A percentile compares a stretch with the other conserved stretches of the same genome.
These are phyloP conservation scores for Argentina silus DNA, from an alignment of 2,797 vertebrate species.

Conservation along the genomic window DNA sequence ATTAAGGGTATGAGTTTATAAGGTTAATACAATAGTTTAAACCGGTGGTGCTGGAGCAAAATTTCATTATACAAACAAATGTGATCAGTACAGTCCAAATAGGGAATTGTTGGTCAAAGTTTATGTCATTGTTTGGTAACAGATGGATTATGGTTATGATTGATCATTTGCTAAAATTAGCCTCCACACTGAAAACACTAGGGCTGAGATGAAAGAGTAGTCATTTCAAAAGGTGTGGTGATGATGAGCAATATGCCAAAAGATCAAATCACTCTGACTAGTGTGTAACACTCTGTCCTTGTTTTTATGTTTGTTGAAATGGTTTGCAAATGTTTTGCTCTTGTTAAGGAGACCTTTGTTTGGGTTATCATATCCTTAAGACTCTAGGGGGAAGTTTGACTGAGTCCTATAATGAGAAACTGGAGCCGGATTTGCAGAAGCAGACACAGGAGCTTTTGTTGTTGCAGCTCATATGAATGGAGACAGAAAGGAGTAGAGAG, in stretches of 20 bases:
- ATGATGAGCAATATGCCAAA: neutral
- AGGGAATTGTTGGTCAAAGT: too few species aligned
- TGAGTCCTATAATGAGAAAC: constrained; percentile 33
- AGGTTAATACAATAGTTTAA: neutral
- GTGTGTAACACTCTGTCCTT: constrained; percentile 13
- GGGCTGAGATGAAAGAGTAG: too few species aligned
- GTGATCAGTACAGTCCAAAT: too few species aligned
- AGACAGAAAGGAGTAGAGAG: constrained; percentile 11
- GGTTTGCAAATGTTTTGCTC: constrained; percentile 20
- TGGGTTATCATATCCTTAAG: neutral
- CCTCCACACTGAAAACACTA: too few species aligned
- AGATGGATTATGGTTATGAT: too few species aligned
- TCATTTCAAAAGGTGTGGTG: too few species aligned
- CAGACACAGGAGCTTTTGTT: constrained; percentile 59
- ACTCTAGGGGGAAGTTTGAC: constrained; percentile 5
- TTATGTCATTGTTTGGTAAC: too few species aligned
- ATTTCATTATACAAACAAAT: too few species aligned
- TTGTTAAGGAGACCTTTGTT: constrained; percentile 37
- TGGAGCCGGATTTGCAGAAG: constrained; percentile 23
- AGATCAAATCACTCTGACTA: neutral
- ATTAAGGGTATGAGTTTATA: neutral
- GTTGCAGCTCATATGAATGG: constrained; percentile 22
- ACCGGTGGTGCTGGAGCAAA: neutral
- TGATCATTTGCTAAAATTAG: too few species aligned
- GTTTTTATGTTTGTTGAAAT: constrained; percentile 29